These are phyloP conservation scores for Rhyacophila brunnea DNA, from an alignment of 1,140 invertebrate genomes.

Conservation along the genomic window DNA sequence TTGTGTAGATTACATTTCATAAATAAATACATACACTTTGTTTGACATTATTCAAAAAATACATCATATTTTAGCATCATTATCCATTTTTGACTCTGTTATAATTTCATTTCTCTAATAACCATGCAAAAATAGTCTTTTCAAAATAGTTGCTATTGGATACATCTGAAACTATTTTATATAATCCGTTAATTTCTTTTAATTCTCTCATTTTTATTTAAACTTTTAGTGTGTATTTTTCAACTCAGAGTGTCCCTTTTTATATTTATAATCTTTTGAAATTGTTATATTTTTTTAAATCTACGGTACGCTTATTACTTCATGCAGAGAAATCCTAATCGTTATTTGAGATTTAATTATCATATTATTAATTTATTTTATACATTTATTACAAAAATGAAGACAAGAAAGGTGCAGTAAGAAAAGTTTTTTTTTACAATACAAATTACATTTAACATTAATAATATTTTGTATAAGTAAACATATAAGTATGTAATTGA, in stretches of 20 bases:
- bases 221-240: no score
- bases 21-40: no score
- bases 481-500: no score
- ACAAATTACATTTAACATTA: not conserved
- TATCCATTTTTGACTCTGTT: not conserved
- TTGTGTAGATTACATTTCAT: no score
- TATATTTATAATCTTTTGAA: not conserved
- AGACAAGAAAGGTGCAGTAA: not conserved
- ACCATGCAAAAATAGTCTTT: constrained; percentile 1
- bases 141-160: not conserved
- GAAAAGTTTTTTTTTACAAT: not conserved
- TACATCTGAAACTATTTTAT: not conserved
- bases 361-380: not conserved
- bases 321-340: constrained; percentile 1
- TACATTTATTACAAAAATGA: not conserved
- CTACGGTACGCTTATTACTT: not conserved
- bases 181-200: not conserved
- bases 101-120: not conserved
- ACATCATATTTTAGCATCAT: not conserved
- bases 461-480: no score
- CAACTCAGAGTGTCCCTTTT: no score
- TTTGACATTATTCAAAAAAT: not conserved
- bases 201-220: no score
- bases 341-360: constrained; percentile 1
- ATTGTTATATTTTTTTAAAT: not conserved